Conservation (phyloP, 2,113 vertebrate species). For the Riparia riparia region DNA sequence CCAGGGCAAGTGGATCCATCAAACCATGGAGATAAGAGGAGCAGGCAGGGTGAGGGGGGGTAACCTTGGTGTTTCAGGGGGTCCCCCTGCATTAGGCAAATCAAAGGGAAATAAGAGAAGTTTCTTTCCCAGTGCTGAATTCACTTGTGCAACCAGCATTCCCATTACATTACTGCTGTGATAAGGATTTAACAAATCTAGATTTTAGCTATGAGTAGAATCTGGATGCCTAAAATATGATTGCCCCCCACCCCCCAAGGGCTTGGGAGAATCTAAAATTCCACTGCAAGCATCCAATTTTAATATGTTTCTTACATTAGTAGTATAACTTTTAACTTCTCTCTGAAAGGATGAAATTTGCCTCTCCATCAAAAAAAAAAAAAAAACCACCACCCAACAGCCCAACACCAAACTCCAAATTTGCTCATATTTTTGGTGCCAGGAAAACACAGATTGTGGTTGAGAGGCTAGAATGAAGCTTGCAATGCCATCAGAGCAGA, state of each 20-base stretch:
- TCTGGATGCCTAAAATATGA: not conserved
- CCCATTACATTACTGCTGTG: rapidly evolving
- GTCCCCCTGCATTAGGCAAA: not conserved
- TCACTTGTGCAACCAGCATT: not conserved
- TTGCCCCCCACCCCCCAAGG: not conserved
- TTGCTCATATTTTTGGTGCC: not conserved
- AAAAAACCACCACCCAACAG: rapidly evolving
- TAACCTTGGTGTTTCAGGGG: not conserved
- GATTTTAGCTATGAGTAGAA: not conserved
- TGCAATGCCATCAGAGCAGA: not conserved
- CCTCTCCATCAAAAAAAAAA: not conserved
- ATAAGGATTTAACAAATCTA: not conserved
- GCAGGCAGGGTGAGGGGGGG: not conserved
- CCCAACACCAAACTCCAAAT: not conserved
- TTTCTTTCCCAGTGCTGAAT: not conserved
- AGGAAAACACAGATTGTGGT: not conserved
- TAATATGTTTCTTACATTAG: conserved; percentile 2
- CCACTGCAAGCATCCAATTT: not conserved
- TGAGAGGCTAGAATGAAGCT: not conserved
- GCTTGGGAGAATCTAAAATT: not conserved
- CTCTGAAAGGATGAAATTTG: not conserved
- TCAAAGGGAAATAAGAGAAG: not conserved
- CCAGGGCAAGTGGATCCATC: not conserved
- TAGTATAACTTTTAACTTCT: not conserved
- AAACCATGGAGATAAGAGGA: not conserved